Conservation (phyloP, 2,797 vertebrate genomes). For the Galago senegalensis region DNA sequence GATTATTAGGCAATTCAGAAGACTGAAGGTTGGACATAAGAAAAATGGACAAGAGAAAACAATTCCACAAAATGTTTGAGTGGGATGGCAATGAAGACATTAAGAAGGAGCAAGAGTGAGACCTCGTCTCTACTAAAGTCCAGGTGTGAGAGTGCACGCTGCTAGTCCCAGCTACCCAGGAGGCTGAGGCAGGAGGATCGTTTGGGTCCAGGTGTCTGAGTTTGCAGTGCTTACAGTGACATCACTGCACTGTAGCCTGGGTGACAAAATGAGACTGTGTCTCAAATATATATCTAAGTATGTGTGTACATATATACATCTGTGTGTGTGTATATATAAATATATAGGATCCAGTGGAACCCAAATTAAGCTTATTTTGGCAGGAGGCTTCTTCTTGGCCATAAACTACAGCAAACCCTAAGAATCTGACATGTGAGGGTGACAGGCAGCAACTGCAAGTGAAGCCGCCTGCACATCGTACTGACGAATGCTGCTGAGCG, state of each 20-base stretch:
- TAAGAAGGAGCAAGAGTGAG: neutral
- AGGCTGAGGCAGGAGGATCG: neutral
- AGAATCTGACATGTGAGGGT: neutral
- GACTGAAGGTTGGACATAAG: neutral
- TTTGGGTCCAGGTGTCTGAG: too few relatives aligned
- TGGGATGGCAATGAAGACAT: neutral
- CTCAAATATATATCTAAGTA: neutral
- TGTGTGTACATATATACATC: too few relatives aligned
- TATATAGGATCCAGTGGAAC: neutral
- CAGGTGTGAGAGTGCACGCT: neutral
- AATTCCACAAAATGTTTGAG: neutral
- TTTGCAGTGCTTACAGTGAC: neutral
- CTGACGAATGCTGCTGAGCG: neutral
- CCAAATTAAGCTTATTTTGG: neutral
- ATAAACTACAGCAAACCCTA: neutral
- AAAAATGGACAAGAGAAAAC: neutral
- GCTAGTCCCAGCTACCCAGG: neutral
- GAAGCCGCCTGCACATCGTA: neutral
- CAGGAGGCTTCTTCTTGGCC: neutral
- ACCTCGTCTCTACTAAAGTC: neutral
- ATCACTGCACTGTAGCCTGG: neutral
- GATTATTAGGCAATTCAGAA: neutral
- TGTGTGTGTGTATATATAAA: too few relatives aligned
- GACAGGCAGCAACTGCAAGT: neutral
- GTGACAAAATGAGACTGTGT: neutral